Base-by-base conservation (phyloP, 1,140 invertebrate species). In the Limonius californicus region DNA sequence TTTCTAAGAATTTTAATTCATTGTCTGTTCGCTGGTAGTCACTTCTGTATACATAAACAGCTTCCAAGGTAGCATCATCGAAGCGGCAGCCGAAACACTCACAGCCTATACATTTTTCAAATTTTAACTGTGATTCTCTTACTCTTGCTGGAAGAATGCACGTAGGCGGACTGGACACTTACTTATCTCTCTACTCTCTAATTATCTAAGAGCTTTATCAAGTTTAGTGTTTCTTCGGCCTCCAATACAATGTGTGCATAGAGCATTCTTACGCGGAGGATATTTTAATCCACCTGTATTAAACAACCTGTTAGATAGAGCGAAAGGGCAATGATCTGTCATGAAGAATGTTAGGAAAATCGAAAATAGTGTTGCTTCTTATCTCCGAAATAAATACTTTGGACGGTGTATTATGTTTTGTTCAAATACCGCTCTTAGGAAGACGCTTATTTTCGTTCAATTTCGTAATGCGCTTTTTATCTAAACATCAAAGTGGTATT, bases 151-250 rank as follows among this genome's bases (percentile, higher is more conserved):
- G 32, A 65, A 66, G 66, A 70, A 68, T 68, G 68, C 60, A 70
- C 65, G 70, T 71, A 67, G 68, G 68, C 66, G 71, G 70, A 68
- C 68, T 69, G 65, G 68, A 69, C 70, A 72, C 65, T 70, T 66
- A 74, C 64, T 71, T 69, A 71, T 71, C 66, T 69, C 62, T 66
- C 66, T 66, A 69, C 70, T 72, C 68, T 70, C 68, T 70, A 70
- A 72, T 72, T 72, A 72, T 72, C 70, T 70, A 66, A 69, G 65
- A 72, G 67, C 67, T 68, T 68, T 70, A 72, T 72, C 70, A 65
- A 62, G 68, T 69, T 65, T 68, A 67, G 67, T 70, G 61, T 69
- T 69, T 69, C 67, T 67, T 15, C 47, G 45, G 61, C 60, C 55
- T 66, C 61, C 59, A 57, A 60, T 66, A 66, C 64, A 66, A 56